These are phyloP conservation scores for Tamias sibiricus DNA, from an alignment of 2,113 vertebrate genomes.

Conservation along the genomic window DNA sequence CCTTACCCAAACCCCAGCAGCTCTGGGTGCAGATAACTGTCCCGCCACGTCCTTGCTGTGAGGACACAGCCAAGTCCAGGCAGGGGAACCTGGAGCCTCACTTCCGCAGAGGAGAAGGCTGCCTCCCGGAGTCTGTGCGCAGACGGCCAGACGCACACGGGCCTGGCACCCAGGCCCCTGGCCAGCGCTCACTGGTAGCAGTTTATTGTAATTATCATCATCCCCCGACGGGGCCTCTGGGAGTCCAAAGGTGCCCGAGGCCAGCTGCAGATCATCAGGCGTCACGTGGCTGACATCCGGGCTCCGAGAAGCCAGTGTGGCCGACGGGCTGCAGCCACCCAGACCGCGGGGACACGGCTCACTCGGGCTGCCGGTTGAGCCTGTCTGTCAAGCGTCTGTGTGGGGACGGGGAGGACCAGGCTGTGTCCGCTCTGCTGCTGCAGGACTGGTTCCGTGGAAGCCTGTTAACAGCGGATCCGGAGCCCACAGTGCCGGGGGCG, in stretches of 20 bases:
- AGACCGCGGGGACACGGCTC: background rate
- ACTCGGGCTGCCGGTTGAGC: background rate
- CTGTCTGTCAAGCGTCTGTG: background rate
- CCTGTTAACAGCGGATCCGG: background rate
- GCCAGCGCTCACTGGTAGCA: conserved; percentile 51
- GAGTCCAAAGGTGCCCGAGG: conserved; percentile 21
- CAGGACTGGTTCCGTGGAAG: background rate
- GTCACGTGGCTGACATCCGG: conserved; percentile 73
- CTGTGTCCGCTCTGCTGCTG: background rate
- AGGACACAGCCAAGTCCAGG: background rate
- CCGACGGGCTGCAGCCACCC: background rate
- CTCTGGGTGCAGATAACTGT: background rate
- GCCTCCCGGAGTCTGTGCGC: background rate
- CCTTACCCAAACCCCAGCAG: background rate
- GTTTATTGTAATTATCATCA: conserved; percentile 60
- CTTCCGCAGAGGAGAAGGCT: background rate
- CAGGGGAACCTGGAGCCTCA: background rate
- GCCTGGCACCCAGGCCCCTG: conserved; percentile 27
- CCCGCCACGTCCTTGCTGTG: background rate
- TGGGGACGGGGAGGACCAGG: background rate
- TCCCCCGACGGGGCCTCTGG: conserved; percentile 31
- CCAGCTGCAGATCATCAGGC: conserved; percentile 65
- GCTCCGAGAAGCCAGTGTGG: background rate
- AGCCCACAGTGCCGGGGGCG: background rate
- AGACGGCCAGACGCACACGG: background rate